A percentile compares a stretch with the other conserved stretches of the same genome.
phyloP scores from a whole-genome alignment of 2,113 vertebrate species.

The Struthio camelus region DNA sequence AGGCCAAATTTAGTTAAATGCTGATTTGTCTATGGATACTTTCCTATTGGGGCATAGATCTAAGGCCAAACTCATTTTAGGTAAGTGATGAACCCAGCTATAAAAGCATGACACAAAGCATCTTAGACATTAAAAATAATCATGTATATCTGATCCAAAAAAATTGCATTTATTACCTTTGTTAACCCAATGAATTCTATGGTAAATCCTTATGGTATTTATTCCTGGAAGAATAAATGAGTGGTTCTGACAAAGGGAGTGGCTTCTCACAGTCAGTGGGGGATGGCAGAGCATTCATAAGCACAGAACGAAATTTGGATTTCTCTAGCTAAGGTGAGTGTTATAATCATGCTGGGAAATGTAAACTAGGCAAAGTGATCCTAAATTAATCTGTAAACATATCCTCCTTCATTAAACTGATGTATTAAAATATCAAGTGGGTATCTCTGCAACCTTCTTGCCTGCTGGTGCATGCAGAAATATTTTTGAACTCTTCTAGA shows the following conservation, averaged over 20 bases:
- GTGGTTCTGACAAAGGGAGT: background rate
- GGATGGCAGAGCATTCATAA: background rate
- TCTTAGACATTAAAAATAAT: background rate
- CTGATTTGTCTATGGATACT: background rate
- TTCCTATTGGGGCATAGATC: background rate
- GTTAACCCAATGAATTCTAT: background rate
- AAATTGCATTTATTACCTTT: background rate
- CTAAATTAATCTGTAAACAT: background rate
- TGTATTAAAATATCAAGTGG: conserved; percentile 3
- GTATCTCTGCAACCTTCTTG: background rate
- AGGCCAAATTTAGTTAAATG: background rate
- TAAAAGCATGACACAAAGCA: background rate
- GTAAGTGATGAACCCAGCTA: background rate
- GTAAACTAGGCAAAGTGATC: background rate
- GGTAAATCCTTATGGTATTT: background rate
- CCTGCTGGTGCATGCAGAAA: background rate
- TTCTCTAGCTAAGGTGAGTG: background rate
- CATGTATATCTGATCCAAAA: background rate
- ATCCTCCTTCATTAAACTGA: background rate
- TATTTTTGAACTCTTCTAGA: conserved; percentile 7
- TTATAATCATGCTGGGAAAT: background rate
- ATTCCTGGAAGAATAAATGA: background rate
- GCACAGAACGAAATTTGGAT: background rate
- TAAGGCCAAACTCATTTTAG: background rate
- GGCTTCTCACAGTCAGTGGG: background rate